Percentiles rank a stretch among this genome's conserved stretches.
These are phyloP conservation scores for Caenorhabditis briggsae DNA, from an alignment of 1,140 invertebrate species.

Conservation along the genomic window DNA sequence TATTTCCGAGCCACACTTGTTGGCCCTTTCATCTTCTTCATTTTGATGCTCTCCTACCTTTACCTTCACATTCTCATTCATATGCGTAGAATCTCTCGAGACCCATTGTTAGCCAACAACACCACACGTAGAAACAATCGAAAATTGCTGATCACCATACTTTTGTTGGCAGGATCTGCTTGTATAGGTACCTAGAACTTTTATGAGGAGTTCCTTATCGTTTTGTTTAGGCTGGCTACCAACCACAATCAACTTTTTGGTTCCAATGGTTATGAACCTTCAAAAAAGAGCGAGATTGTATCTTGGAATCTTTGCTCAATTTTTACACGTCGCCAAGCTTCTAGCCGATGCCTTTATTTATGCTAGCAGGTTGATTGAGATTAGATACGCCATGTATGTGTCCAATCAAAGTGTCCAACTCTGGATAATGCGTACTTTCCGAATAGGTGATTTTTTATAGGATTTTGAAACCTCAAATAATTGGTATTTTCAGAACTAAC, in stretches of 20 bases:
- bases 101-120: slow-evolving; percentile 69
- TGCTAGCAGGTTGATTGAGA: slow-evolving; percentile 70
- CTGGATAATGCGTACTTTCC: no score
- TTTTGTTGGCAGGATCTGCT: slow-evolving; percentile 71
- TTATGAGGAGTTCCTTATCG: neutral
- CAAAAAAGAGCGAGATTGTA: slow-evolving; percentile 21
- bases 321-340: slow-evolving; percentile 70
- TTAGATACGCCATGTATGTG: slow-evolving; percentile 70
- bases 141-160: slow-evolving; percentile 70
- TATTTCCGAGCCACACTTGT: slow-evolving; percentile 67
- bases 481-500: neutral
- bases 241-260: slow-evolving; percentile 67
- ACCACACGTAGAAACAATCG: slow-evolving; percentile 66
- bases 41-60: slow-evolving; percentile 69
- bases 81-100: slow-evolving; percentile 67
- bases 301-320: slow-evolving; percentile 46
- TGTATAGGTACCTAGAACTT: slow-evolving; percentile 62
- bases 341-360: slow-evolving; percentile 72
- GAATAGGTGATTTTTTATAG: neutral
- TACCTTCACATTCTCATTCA: slow-evolving; percentile 72
- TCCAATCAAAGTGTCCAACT: slow-evolving; percentile 61
- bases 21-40: slow-evolving; percentile 70
- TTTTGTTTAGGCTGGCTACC: slow-evolving; percentile 71
- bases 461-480: no score
- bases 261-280: slow-evolving; percentile 55